These are phyloP conservation scores for Shinisaurus crocodilurus DNA, from an alignment of 2,113 vertebrate species.

Conservation along the genomic window DNA sequence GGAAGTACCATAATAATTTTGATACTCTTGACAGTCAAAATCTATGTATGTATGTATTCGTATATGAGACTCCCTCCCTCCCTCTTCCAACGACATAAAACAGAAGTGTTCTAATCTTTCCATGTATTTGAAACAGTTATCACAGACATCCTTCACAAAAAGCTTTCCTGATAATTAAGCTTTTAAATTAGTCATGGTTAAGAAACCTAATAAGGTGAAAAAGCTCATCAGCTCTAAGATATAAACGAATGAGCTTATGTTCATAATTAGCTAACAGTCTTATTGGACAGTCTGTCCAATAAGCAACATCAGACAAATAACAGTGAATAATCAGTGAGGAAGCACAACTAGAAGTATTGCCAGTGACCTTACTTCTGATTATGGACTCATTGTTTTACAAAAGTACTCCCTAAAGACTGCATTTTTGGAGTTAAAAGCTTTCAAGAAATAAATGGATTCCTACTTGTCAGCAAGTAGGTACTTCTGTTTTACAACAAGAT, in stretches of 20 bases:
- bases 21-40: background rate
- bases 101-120: background rate
- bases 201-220: background rate
- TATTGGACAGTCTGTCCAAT: background rate
- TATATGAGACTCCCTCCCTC: no score
- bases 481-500: conserved; percentile 66
- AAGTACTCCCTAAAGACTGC: conserved; percentile 27
- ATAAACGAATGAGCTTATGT: background rate
- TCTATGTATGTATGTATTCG: background rate
- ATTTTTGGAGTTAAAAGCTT: conserved; percentile 68
- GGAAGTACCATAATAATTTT: background rate
- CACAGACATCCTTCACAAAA: background rate
- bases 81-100: background rate
- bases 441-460: conserved; percentile 67
- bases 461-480: conserved; percentile 63
- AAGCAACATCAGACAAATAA: background rate
- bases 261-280: conserved; percentile 28
- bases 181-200: conserved; percentile 7
- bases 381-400: conserved; percentile 49
- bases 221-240: background rate
- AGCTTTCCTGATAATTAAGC: background rate
- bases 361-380: conserved; percentile 51
- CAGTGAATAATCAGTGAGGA: conserved; percentile 19
- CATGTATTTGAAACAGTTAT: background rate
- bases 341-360: conserved; percentile 29